These are phyloP conservation scores for Drosophila cardini DNA, from an alignment of 1,140 invertebrate genomes.

Conservation along the genomic window DNA sequence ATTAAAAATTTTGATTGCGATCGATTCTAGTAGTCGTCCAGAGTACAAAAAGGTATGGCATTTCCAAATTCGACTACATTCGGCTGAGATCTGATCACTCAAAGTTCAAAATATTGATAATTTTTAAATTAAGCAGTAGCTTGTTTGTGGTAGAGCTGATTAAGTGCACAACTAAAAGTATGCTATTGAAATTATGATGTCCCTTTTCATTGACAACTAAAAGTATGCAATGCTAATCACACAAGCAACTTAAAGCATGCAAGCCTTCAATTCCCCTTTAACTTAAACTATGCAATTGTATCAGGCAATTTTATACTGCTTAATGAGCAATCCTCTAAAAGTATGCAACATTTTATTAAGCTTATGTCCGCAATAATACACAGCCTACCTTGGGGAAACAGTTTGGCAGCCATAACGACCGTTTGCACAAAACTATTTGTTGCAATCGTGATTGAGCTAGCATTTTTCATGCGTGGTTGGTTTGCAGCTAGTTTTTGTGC, in stretches of 20 bases:
- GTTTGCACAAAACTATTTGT: constrained; percentile 2
- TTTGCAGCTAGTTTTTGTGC: constrained; percentile 25
- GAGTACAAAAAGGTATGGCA: too few species aligned
- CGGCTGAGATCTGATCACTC: too few species aligned
- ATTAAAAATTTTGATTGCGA: too few species aligned
- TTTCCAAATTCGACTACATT: too few species aligned
- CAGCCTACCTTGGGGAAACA: not conserved
- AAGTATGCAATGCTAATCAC: constrained; percentile 9
- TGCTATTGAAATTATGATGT: not conserved
- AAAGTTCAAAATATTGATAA: too few species aligned
- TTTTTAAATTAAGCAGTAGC: too few species aligned
- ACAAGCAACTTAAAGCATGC: not conserved
- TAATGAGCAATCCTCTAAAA: not conserved
- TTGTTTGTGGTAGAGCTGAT: too few species aligned
- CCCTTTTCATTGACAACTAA: not conserved
- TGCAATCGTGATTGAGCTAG: constrained; percentile 32
- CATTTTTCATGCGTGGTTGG: constrained; percentile 67
- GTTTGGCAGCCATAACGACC: not conserved
- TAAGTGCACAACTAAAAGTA: not conserved
- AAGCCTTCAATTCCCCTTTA: not conserved
- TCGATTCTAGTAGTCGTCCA: too few species aligned
- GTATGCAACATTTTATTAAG: constrained; percentile 12
- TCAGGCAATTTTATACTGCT: too few species aligned
- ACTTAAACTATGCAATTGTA: constrained; percentile 1
- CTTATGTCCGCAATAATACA: not conserved